Conservation (phyloP, 2,113 vertebrate genomes). For the Conger conger region DNA sequence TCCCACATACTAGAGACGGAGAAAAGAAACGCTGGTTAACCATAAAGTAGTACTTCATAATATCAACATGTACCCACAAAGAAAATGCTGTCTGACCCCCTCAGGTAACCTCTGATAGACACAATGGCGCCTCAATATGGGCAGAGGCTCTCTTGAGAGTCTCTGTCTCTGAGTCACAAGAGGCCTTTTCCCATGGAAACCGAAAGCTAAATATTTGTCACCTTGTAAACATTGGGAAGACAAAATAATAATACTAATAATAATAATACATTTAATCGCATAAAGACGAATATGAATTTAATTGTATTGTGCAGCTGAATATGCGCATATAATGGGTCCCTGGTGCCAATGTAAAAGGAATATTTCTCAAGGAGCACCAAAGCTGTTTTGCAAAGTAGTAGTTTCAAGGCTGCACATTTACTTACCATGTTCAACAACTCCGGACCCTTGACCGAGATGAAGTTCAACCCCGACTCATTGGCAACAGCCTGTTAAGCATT, state of each 20-base stretch:
- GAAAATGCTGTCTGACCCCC: too few species aligned
- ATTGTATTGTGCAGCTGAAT: background rate
- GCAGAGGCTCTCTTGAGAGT: background rate
- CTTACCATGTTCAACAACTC: slow-evolving; percentile 97
- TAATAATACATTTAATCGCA: background rate
- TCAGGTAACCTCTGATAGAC: too few species aligned
- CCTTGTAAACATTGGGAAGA: background rate
- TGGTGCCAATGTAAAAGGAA: background rate
- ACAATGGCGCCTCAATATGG: background rate
- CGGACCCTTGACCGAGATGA: slow-evolving; percentile 96
- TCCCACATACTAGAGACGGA: slow-evolving; percentile 82
- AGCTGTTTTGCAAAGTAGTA: background rate
- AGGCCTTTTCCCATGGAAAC: background rate
- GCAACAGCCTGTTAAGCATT: slow-evolving; percentile 82
- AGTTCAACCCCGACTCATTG: slow-evolving; percentile 96
- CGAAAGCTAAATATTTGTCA: background rate
- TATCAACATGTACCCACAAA: background rate
- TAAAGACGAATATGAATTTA: background rate
- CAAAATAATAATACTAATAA: background rate
- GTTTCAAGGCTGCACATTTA: background rate
- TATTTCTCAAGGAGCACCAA: background rate
- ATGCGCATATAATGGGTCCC: background rate
- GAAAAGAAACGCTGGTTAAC: slow-evolving; percentile 7
- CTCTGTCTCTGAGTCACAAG: background rate
- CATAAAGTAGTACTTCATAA: background rate